These are phyloP conservation scores for Trachurus trachurus DNA, from an alignment of 2,797 vertebrate species.

Conservation along the genomic window DNA sequence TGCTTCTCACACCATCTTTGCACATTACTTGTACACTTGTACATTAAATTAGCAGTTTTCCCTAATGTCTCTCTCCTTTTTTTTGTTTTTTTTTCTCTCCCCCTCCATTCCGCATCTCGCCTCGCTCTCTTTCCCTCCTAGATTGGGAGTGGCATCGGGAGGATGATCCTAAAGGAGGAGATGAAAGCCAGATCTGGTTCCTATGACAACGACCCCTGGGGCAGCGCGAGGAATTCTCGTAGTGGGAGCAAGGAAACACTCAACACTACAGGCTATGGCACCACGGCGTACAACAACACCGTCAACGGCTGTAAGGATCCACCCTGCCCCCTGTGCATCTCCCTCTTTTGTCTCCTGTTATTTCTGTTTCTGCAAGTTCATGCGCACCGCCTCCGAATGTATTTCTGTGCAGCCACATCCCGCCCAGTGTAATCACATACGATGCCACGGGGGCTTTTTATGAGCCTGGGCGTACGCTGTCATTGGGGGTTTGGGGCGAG, in stretches of 20 bases:
- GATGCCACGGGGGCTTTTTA: slow-evolving; percentile 32
- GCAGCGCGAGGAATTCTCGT: slow-evolving; percentile 93
- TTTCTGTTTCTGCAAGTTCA: slow-evolving; percentile 31
- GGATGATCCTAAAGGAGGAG: slow-evolving; percentile 98
- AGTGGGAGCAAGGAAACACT: slow-evolving; percentile 96
- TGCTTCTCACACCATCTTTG: slow-evolving; percentile 24
- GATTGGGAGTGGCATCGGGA: slow-evolving; percentile 97
- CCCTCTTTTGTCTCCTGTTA: slow-evolving; percentile 33
- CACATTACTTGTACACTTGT: background rate
- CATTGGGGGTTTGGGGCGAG: slow-evolving; percentile 18
- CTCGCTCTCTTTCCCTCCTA: slow-evolving; percentile 60
- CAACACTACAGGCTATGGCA: slow-evolving; percentile 91
- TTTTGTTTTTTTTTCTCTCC: too few relatives aligned
- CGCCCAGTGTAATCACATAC: background rate
- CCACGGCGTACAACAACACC: slow-evolving; percentile 89
- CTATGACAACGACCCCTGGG: slow-evolving; percentile 97
- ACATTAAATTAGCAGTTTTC: slow-evolving; percentile 44
- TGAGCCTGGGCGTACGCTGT: slow-evolving; percentile 34
- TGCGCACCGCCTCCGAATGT: background rate
- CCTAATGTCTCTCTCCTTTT: slow-evolving; percentile 18
- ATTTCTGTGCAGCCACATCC: background rate
- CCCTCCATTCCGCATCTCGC: background rate
- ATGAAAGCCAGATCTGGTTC: slow-evolving; percentile 98
- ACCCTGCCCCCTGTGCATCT: slow-evolving; percentile 78
- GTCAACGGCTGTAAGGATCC: slow-evolving; percentile 95